These are phyloP conservation scores for Tholera decimalis DNA, from an alignment of 2,888 invertebrate species.

Conservation along the genomic window DNA sequence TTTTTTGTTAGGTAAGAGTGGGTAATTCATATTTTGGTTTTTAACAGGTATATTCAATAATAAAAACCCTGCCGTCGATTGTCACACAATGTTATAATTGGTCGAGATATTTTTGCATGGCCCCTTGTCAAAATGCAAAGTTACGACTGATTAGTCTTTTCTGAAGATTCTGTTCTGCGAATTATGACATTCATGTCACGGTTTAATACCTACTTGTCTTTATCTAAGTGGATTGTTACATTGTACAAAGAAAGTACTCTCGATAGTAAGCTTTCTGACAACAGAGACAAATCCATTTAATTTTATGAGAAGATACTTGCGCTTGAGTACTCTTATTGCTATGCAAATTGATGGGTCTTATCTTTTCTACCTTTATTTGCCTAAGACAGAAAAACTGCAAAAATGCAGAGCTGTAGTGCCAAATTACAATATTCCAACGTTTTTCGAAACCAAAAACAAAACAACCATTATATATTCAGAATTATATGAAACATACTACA, in stretches of 20 bases:
- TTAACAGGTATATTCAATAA: too few relatives aligned
- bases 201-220: not conserved
- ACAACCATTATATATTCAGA: too few relatives aligned
- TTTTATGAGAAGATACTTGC: constrained; percentile 17
- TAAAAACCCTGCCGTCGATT: too few relatives aligned
- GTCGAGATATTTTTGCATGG: too few relatives aligned
- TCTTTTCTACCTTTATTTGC: not conserved
- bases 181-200: constrained; percentile 4
- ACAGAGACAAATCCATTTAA: constrained; percentile 42
- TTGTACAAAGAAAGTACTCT: constrained; percentile 6
- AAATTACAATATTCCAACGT: not conserved
- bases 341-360: constrained; percentile 14
- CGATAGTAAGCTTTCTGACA: constrained; percentile 17
- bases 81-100: too few relatives aligned
- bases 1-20: too few relatives aligned
- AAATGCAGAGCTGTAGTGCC: not conserved
- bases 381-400: not conserved
- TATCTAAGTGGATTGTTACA: constrained; percentile 25
- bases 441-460: too few relatives aligned
- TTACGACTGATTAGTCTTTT: not conserved
- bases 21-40: too few relatives aligned
- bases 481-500: too few relatives aligned
- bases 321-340: constrained; percentile 9
- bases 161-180: too few relatives aligned
- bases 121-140: constrained; percentile 12